Base-by-base conservation (phyloP, 2,113 vertebrate species). In the Microtus montanus region DNA sequence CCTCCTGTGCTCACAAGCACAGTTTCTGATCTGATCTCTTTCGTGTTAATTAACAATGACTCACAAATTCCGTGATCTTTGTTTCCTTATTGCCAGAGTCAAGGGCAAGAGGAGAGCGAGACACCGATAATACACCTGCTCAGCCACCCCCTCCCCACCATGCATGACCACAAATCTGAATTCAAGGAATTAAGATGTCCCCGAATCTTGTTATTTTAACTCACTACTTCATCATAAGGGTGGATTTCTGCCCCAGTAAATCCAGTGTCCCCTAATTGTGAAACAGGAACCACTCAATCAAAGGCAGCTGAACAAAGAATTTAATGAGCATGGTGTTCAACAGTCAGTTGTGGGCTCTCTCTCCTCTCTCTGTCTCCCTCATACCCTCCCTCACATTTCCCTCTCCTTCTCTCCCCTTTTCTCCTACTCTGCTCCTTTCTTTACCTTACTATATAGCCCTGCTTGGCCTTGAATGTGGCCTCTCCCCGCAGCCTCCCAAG, bases 11-110 rank as follows among this genome's bases (percentile, higher is more conserved):
- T 14, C 28, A n/a, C 17, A 24, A 92, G 54, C 24, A 38, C 6
- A 9, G 64, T 13, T 61, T 75, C 6, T 17, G 49, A 77, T 41
- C 30, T 12, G 1, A 49, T 63, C 52, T 92, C 58, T 54, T 91
- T 41, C 7, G 2, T 6, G 66, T 44, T 88, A 30, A 75, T 44
- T 52, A 66, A 35, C 35, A 33, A 80, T 5, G 52, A 38, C 61
- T 54, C 30, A 7, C 9, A 9, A 0, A 2, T 44, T 68, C 63
- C 52, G 24, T 17, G 35, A 7, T 26, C 41, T 20, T 17, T 88
- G 54, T 78, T 92, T 87, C 75, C 30, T 94, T 28, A n/a, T 2
- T 66, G 75, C 66, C 90, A 70, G 41, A 90, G 75, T 79, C 33
- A 47, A 38, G 80, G 84, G 63, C 38, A 28, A 66, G 82, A 78